These are phyloP conservation scores for Dipus sagitta DNA, from an alignment of 2,797 vertebrate genomes.

Conservation along the genomic window DNA sequence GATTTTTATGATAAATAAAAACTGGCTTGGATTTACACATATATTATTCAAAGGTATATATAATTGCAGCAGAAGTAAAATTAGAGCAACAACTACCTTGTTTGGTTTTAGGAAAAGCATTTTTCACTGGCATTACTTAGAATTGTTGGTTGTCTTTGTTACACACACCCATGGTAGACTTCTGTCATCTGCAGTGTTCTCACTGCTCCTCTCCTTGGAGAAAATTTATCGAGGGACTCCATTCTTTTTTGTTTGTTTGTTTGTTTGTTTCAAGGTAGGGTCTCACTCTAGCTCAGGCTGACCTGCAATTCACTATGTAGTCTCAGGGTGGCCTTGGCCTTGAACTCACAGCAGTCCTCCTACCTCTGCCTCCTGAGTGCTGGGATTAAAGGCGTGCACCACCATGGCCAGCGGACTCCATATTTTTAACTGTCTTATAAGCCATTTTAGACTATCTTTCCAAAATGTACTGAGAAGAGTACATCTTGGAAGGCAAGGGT, in stretches of 20 bases:
- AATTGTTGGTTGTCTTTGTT: not conserved
- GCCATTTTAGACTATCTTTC: not conserved
- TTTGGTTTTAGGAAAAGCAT: not conserved
- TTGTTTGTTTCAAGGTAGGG: too few relatives aligned
- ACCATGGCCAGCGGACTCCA: not conserved
- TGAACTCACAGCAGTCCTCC: too few relatives aligned
- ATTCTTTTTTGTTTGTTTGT: too few relatives aligned
- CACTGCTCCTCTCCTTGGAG: not conserved
- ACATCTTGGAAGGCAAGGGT: not conserved
- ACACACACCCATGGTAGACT: not conserved
- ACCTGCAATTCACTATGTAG: too few relatives aligned
- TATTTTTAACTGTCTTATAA: slow-evolving; percentile 9
- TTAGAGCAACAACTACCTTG: not conserved
- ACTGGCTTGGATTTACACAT: not conserved
- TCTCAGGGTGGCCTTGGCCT: too few relatives aligned
- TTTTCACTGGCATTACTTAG: not conserved
- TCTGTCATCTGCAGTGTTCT: not conserved
- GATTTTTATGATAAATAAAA: slow-evolving; percentile 25
- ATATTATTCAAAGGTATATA: not conserved
- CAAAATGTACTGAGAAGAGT: not conserved
- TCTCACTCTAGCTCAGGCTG: too few relatives aligned
- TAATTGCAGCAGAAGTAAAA: not conserved
- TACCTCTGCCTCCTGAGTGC: too few relatives aligned
- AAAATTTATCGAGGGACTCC: not conserved
- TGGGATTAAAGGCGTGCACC: too few relatives aligned